These are phyloP conservation scores for Catotricha subobsoleta DNA, from an alignment of 2,888 invertebrate species.

Conservation along the genomic window DNA sequence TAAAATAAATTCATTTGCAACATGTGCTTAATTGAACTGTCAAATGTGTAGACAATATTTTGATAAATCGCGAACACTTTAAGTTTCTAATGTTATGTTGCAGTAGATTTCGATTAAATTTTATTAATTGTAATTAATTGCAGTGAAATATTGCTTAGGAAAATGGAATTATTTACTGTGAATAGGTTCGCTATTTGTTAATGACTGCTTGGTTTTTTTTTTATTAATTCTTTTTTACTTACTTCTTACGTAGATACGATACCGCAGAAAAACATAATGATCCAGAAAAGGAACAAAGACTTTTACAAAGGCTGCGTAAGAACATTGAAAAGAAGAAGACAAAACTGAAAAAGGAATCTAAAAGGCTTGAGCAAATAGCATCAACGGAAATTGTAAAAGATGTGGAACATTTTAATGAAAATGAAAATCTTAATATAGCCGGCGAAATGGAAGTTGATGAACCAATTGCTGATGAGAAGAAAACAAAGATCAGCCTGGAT, in stretches of 20 bases:
- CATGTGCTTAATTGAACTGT: no score
- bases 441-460: constrained; percentile 11
- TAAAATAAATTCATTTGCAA: no score
- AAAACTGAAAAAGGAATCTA: constrained; percentile 22
- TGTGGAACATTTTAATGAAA: constrained; percentile 18
- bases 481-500: constrained; percentile 1
- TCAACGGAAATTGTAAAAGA: constrained; percentile 20
- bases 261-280: constrained; percentile 28
- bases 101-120: no score
- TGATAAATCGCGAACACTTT: no score
- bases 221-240: constrained; percentile 13
- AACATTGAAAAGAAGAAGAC: constrained; percentile 34
- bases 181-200: constrained; percentile 37
- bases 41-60: no score
- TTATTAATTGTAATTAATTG: no score
- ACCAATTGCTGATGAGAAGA: constrained; percentile 9
- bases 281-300: constrained; percentile 34
- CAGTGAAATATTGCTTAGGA: no score
- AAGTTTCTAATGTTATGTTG: no score
- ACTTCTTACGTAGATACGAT: no score
- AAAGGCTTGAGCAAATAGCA: constrained; percentile 19
- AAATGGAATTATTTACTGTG: constrained; percentile 52
- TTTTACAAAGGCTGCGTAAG: constrained; percentile 38
- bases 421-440: constrained; percentile 15
- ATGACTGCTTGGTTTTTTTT: neutral